These are phyloP conservation scores for Sarcophaga carnaria DNA, from an alignment of 2,888 invertebrate genomes.

Conservation along the genomic window DNA sequence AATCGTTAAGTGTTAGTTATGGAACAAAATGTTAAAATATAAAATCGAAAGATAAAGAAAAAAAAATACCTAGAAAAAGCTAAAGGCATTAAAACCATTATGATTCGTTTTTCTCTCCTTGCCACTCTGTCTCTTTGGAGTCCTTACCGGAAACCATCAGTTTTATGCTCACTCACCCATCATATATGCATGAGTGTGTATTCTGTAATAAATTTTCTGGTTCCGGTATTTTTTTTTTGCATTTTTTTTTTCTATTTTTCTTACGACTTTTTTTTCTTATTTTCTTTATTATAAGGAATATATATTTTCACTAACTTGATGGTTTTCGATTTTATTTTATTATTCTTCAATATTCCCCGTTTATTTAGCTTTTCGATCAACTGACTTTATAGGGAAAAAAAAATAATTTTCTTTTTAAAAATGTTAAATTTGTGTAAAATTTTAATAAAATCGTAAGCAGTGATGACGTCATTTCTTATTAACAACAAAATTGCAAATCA, in stretches of 20 bases:
- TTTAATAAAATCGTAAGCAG: not conserved
- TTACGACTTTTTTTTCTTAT: too few relatives aligned
- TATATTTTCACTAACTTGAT: conserved; percentile 14
- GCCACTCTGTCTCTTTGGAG: not conserved
- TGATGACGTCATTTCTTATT: not conserved
- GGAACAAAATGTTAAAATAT: not conserved
- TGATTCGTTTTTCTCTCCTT: conserved; percentile 16
- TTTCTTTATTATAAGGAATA: not conserved
- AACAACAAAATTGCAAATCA: too few relatives aligned
- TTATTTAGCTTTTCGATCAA: too few relatives aligned
- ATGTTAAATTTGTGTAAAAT: too few relatives aligned
- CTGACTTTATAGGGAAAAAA: too few relatives aligned
- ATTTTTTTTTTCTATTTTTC: too few relatives aligned
- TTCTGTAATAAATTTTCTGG: not conserved
- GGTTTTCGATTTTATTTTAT: conserved; percentile 23
- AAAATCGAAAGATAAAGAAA: not conserved
- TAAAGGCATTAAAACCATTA: conserved; percentile 42
- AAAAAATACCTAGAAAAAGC: not conserved
- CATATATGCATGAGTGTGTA: not conserved
- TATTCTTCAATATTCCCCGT: conserved; percentile 4
- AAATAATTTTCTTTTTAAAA: too few relatives aligned
- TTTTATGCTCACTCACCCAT: conserved; percentile 11
- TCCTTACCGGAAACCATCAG: conserved; percentile 26
- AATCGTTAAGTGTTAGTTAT: conserved; percentile 34
- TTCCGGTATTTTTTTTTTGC: too few relatives aligned